Evolutionary conservation across 2,888 invertebrate genomes (phyloP), one percentile per base, ranked within the genome.

Genomic region (Lampropteryx suffumata): DNA sequence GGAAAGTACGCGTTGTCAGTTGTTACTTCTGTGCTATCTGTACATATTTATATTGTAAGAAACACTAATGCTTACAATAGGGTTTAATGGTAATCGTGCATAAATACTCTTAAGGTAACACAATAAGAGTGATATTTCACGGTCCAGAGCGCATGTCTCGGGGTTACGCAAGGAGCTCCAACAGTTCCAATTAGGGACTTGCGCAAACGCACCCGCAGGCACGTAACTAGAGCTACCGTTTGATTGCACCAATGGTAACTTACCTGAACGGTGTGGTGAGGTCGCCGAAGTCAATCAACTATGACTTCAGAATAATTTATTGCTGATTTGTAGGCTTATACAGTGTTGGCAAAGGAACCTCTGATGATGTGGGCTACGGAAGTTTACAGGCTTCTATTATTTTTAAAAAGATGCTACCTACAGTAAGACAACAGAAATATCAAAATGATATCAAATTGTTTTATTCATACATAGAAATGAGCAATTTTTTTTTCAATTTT

Each of bases 171-270:
- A 74, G 59, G 61, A 14, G 27, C 17, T 17, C 30, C 50, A 39
- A 43, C 33, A 17, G 74, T 63, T 78, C 77, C 75, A 80, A 76
- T 80, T 78, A 51, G 56, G 51, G 34, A 44, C 59, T 77, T 79
- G 65, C 73, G 73, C 69, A 80, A 81, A 50, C 61, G 64, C 59
- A 51, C 47, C 50, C 40, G 13, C 32, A 46, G 46, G 40, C 41
- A 39, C 50, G 50, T 46, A 49, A 50, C 46, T 45, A 29, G 42
- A 48, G 57, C 57, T 33, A 46, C 55, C 37, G 59, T 50, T 53
- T 47, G 33, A 46, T 45, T 50, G 49, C 50, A 40, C 42, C 45
- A 47, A 46, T 46, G 33, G 12, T 21, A 11, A 41, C 35, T 7
- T 29, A 35, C 33, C n/a, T 17, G 17, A 9, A 40, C 42, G 26